Evolutionary conservation across 2,888 invertebrate species (phyloP).

Genomic region (Clepsis dumicolana): DNA sequence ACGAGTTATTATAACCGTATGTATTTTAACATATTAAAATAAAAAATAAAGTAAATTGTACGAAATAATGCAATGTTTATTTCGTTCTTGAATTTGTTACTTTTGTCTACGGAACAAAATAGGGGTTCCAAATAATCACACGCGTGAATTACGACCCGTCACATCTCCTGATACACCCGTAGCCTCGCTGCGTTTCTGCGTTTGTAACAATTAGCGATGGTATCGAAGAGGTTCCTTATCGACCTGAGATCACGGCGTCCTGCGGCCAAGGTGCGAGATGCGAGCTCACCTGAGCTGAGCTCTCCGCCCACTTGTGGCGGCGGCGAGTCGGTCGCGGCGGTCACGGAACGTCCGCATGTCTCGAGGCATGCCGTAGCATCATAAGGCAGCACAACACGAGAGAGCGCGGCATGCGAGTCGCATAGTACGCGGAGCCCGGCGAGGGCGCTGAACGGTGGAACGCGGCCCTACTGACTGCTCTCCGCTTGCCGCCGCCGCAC

Average conservation of each 20-base stretch:
- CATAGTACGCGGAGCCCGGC: slow-evolving; percentile 64
- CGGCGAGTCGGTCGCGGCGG: slow-evolving; percentile 64
- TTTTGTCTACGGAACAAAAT: not conserved
- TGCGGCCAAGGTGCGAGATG: slow-evolving; percentile 67
- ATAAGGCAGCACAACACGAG: slow-evolving; percentile 83
- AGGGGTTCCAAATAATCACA: not conserved
- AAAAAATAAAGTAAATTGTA: too few relatives aligned
- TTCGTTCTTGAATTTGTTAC: not conserved
- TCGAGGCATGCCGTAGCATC: slow-evolving; percentile 82
- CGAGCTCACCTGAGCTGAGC: slow-evolving; percentile 81
- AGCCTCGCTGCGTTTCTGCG: slow-evolving; percentile 5
- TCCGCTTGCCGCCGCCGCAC: slow-evolving; percentile 53
- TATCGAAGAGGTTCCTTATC: slow-evolving; percentile 62
- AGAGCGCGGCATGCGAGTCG: slow-evolving; percentile 75
- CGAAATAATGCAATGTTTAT: not conserved
- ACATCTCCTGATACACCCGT: not conserved
- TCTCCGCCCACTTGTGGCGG: slow-evolving; percentile 84
- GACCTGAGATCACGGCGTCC: slow-evolving; percentile 76
- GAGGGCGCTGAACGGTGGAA: slow-evolving; percentile 58
- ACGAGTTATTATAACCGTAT: not conserved
- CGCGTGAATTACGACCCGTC: not conserved
- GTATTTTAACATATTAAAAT: not conserved
- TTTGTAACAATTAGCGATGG: slow-evolving; percentile 7
- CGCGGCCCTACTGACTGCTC: slow-evolving; percentile 70
- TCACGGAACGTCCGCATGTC: slow-evolving; percentile 84